phyloP scores from a whole-genome alignment of 1,140 invertebrate genomes.

The Tenebrio molitor region DNA sequence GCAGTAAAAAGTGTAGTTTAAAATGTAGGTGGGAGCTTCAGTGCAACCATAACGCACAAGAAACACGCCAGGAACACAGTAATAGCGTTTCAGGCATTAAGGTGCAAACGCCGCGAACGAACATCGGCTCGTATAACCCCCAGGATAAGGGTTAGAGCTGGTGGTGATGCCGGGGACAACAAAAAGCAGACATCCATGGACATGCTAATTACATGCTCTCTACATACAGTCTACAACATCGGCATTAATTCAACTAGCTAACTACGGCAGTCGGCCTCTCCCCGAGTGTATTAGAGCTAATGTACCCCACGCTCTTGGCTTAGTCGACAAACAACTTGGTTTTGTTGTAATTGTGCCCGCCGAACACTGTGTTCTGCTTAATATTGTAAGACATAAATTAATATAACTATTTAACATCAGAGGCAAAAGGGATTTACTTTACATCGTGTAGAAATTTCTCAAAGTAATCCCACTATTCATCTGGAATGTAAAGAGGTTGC shows the following conservation, averaged over 20 bases:
- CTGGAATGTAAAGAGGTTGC: neutral
- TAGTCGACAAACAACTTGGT: slow-evolving; percentile 63
- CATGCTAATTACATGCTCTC: slow-evolving; percentile 65
- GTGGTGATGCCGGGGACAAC: slow-evolving; percentile 52
- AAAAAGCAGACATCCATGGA: slow-evolving; percentile 63
- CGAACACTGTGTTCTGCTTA: slow-evolving; percentile 62
- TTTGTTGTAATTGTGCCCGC: slow-evolving; percentile 63
- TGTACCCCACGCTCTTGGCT: slow-evolving; percentile 59
- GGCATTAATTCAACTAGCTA: slow-evolving; percentile 65
- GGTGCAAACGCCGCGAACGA: slow-evolving; percentile 44
- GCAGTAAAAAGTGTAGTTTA: slow-evolving; percentile 13
- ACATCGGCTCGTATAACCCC: slow-evolving; percentile 51
- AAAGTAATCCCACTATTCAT: slow-evolving; percentile 49
- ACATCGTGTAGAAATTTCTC: slow-evolving; percentile 58
- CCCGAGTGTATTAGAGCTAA: slow-evolving; percentile 62
- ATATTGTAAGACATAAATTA: slow-evolving; percentile 64
- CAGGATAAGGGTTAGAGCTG: slow-evolving; percentile 59
- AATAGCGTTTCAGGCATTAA: slow-evolving; percentile 51
- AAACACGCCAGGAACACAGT: slow-evolving; percentile 50
- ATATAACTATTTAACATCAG: slow-evolving; percentile 62
- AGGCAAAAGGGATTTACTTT: slow-evolving; percentile 58
- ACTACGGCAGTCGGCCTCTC: slow-evolving; percentile 56
- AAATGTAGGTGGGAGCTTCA: slow-evolving; percentile 15
- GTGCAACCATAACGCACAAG: slow-evolving; percentile 43
- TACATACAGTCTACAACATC: slow-evolving; percentile 62